Conservation (phyloP, 1,140 invertebrate genomes). For the Zaprionus lachaisei region DNA sequence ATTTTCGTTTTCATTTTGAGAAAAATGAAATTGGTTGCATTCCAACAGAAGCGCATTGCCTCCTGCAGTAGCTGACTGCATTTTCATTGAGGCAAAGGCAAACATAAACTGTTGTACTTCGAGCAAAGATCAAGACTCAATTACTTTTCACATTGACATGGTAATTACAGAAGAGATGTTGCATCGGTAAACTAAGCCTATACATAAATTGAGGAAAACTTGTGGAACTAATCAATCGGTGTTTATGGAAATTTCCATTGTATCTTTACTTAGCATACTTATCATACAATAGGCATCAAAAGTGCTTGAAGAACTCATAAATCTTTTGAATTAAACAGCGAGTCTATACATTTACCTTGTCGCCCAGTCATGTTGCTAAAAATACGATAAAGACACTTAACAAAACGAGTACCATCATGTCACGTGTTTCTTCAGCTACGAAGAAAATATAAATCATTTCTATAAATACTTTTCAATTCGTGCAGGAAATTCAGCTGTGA, state of each 20-base stretch:
- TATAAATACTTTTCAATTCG: slow-evolving; percentile 1
- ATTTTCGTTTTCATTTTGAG: slow-evolving; percentile 53
- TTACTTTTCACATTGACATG: slow-evolving; percentile 17
- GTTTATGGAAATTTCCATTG: background rate
- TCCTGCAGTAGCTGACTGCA: background rate
- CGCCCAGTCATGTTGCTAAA: background rate
- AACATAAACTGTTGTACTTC: slow-evolving; percentile 24
- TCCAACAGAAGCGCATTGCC: slow-evolving; percentile 3
- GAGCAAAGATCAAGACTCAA: slow-evolving; percentile 17
- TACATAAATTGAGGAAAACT: background rate
- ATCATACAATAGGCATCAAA: background rate
- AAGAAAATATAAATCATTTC: background rate
- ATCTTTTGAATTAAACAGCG: background rate
- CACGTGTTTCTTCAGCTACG: background rate
- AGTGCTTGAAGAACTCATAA: background rate
- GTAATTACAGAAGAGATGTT: background rate
- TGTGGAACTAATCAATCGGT: background rate
- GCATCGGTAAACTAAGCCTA: background rate
- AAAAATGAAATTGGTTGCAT: slow-evolving; percentile 57
- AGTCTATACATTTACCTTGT: background rate
- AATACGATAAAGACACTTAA: background rate
- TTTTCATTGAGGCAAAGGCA: slow-evolving; percentile 16
- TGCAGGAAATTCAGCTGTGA: background rate
- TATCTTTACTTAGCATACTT: background rate
- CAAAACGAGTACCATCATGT: background rate